A percentile compares a stretch with the other conserved stretches of the same genome.
Evolutionary conservation across 1,140 invertebrate species (phyloP).

Genomic region (Heterodera schachtii): DNA sequence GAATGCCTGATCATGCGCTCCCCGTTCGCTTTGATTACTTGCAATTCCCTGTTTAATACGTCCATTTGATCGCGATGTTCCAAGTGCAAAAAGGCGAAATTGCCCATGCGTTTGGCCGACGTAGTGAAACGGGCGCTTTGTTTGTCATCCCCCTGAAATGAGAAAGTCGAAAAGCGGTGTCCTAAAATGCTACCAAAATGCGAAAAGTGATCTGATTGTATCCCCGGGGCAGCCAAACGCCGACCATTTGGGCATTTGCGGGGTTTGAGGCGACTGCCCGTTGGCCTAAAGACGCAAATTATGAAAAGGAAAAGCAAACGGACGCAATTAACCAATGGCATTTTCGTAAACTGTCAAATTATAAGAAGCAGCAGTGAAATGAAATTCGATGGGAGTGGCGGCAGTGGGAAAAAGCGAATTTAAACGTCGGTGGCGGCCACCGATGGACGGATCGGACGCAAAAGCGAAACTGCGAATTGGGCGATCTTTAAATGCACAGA

Average conservation of each 20-base stretch:
- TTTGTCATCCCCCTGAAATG: constrained; percentile 43
- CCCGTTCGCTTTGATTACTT: not conserved
- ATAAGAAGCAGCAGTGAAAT: constrained; percentile 49
- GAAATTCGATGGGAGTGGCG: constrained; percentile 36
- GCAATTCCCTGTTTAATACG: constrained; percentile 51
- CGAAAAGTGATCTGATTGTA: constrained; percentile 50
- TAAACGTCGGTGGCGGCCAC: not conserved
- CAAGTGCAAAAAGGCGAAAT: constrained; percentile 53
- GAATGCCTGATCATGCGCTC: not conserved
- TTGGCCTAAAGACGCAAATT: constrained; percentile 15
- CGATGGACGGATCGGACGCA: not conserved
- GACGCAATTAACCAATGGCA: constrained; percentile 15
- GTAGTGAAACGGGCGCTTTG: constrained; percentile 37
- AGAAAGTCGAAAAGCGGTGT: constrained; percentile 14
- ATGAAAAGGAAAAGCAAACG: not conserved
- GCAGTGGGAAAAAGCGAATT: not conserved
- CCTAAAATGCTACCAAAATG: constrained; percentile 43
- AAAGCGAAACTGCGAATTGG: not conserved
- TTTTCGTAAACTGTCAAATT: constrained; percentile 49
- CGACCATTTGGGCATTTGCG: constrained; percentile 39
- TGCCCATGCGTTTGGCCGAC: constrained; percentile 37
- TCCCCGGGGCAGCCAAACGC: constrained; percentile 45
- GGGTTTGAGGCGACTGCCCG: constrained; percentile 8
- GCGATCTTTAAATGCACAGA: not conserved
- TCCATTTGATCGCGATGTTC: constrained; percentile 43